Base-by-base conservation (phyloP, 2,797 vertebrate species). In the Hapalemur alaotrensis region DNA sequence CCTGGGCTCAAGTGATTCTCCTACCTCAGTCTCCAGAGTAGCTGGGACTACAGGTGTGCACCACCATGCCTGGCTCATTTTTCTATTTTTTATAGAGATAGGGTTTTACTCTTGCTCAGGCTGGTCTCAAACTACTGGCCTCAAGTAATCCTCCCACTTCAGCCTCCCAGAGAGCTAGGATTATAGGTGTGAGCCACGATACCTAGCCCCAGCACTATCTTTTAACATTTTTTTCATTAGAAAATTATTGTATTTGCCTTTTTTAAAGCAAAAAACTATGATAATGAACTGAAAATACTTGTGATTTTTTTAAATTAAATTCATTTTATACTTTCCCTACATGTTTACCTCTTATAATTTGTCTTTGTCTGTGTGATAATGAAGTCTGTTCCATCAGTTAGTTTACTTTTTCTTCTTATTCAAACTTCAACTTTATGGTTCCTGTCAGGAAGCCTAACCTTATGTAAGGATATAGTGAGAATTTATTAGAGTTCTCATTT, bases 211-310 rank as follows among this genome's bases (percentile, higher is more conserved):
- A 25, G 4, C 18, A 54, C 3, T 91, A 13, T 95, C n/a, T 73
- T n/a, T 75, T 91, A 84, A 6, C 20, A 17, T 75, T 79, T 70
- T 94, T 75, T 75, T 14, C 17, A 46, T 67, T 50, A 93, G 72
- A 93, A 94, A 89, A 50, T 89, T 22, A 41, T 38, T 20, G 1
- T 87, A 59, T 80, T 92, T 95, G 6, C 73, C 91, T 92, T 89
- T 46, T 41, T 38, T 25, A 61, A 85, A 86, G 59, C 22, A 14
- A 73, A 61, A 52, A 79, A 20, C 13, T 67, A 0, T 91, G 5
- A 46, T 92, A 50, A 81, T 41, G 6, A 13, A 67, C 30, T 72
- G 52, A 92, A 88, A 75, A 52, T 90, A 41, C 84, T 93, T 89
- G 46, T 95, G 70, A 35, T 92, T 57, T 0, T 57, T 57, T 23